A percentile compares a stretch with the other conserved stretches of the same genome.
These are phyloP conservation scores for Cladorhizidae sp. DNA, from an alignment of 37 sponge, comb jelly and placozoan genomes.

Conservation along the genomic window DNA sequence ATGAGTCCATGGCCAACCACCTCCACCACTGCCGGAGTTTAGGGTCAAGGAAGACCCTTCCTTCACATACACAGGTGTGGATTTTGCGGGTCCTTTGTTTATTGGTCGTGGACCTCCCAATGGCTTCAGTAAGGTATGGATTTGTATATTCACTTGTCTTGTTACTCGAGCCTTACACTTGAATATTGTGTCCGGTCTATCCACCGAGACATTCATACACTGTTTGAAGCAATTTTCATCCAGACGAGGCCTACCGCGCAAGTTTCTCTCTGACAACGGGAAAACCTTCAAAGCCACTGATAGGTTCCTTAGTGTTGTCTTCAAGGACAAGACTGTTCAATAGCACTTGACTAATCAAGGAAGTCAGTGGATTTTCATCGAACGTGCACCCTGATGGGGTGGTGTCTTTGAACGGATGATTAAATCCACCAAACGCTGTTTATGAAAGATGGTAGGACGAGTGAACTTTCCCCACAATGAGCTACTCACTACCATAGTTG, in stretches of 20 bases:
- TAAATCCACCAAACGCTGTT: constrained; percentile 34
- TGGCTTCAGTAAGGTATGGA: no score
- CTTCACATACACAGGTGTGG: constrained; percentile 28
- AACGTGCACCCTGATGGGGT: constrained; percentile 52
- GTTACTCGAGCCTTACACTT: constrained; percentile 33
- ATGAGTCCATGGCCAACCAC: constrained; percentile 10
- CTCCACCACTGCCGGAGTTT: constrained; percentile 34
- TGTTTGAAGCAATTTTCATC: constrained; percentile 24
- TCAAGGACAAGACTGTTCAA: constrained; percentile 1
- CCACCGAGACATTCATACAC: constrained; percentile 12
- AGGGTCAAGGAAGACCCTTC: constrained; percentile 20
- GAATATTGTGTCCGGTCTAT: constrained; percentile 18
- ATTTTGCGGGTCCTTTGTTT: constrained; percentile 28
- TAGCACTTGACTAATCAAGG: constrained; percentile 14
- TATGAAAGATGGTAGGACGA: constrained; percentile 46
- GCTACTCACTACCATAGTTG: constrained; percentile 15
- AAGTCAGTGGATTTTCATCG: constrained; percentile 35
- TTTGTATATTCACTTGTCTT: no score
- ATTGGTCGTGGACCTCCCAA: background rate
- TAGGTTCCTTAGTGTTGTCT: no score
- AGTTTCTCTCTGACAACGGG: constrained; percentile 28
- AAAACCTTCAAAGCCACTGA: no score
- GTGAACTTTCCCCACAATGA: constrained; percentile 39
- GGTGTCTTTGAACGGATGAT: constrained; percentile 53
- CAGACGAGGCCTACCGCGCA: constrained; percentile 7